These are phyloP conservation scores for Marcusenius ussheri DNA, from an alignment of 2,113 vertebrate species.

Conservation along the genomic window DNA sequence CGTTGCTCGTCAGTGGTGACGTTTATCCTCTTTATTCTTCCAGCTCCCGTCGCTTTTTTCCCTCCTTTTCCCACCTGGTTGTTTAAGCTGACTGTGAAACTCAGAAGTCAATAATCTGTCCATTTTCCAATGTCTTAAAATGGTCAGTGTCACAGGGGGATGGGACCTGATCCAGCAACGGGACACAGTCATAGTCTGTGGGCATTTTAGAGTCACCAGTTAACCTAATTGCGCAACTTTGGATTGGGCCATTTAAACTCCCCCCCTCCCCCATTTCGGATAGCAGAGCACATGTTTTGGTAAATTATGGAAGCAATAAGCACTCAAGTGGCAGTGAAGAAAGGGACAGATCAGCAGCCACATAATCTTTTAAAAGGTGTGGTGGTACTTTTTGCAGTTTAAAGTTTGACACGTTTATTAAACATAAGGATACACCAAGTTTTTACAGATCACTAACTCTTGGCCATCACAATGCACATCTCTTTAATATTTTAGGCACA, in stretches of 20 bases:
- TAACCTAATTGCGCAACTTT: neutral
- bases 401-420: too few species aligned
- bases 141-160: neutral
- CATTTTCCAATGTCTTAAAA: neutral
- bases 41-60: neutral
- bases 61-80: neutral
- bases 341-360: too few species aligned
- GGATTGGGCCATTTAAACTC: neutral
- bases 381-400: too few species aligned
- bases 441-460: too few species aligned
- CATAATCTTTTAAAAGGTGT: too few species aligned
- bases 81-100: neutral
- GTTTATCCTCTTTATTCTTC: neutral
- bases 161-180: neutral
- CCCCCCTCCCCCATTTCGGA: neutral
- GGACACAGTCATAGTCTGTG: neutral
- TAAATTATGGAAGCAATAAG: too few species aligned
- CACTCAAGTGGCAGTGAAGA: too few species aligned
- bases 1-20: neutral
- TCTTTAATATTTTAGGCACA: too few species aligned
- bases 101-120: neutral
- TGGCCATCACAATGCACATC: too few species aligned
- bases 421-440: too few species aligned
- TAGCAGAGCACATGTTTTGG: too few species aligned
- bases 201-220: neutral